A percentile compares a stretch with the other conserved stretches of the same genome.
Evolutionary conservation across 2,113 vertebrate genomes (phyloP).

Genomic region (Cochlearius cochlearius): DNA sequence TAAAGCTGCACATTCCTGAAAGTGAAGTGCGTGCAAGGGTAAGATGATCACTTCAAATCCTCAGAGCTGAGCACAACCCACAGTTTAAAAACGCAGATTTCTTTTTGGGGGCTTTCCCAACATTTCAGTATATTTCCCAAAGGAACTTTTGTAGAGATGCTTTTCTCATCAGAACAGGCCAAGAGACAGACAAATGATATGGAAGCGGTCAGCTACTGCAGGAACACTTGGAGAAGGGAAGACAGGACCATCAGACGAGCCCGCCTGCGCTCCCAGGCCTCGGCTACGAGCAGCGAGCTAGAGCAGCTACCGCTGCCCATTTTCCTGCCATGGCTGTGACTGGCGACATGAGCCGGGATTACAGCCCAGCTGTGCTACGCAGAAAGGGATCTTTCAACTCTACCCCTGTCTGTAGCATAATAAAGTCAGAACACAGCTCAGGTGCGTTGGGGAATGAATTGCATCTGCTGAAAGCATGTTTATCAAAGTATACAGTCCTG

Average conservation of each 20-base stretch:
- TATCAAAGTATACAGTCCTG: neutral
- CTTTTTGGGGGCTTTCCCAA: neutral
- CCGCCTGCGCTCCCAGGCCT: neutral
- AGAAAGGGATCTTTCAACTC: neutral
- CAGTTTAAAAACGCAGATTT: neutral
- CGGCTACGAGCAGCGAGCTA: fast-evolving
- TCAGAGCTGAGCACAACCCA: neutral
- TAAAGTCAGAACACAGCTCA: neutral
- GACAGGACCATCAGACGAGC: neutral
- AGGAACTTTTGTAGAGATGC: neutral
- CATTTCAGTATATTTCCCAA: neutral
- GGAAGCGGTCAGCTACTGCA: neutral
- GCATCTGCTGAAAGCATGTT: neutral
- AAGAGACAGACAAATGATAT: neutral
- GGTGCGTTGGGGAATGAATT: neutral
- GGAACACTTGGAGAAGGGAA: neutral
- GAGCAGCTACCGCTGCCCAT: neutral
- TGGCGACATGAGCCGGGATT: fast-evolving
- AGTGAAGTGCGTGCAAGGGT: neutral
- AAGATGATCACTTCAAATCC: neutral
- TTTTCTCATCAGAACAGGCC: neutral
- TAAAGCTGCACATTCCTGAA: neutral
- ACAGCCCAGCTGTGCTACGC: neutral
- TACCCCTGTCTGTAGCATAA: neutral
- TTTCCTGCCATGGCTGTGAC: neutral